Conservation (phyloP, 53 echinoderm and acorn worm genomes). For the Holothuria scabra region DNA sequence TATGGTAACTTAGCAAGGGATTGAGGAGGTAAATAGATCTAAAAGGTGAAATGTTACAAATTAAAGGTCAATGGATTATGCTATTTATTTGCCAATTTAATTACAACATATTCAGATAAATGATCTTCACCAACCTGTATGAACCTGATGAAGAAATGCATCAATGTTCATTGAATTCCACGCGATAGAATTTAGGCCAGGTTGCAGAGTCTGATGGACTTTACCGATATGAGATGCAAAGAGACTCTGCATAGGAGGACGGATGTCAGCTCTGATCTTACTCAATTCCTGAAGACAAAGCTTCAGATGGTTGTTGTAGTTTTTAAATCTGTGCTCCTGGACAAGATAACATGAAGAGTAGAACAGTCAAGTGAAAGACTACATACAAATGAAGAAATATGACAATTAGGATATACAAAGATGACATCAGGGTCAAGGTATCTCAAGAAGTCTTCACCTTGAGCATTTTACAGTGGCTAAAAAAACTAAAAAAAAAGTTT, state of each 20-base stretch:
- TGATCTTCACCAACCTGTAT: slow-evolving; percentile 63
- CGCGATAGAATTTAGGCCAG: slow-evolving; percentile 85
- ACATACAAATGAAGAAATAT: not conserved
- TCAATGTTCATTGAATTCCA: slow-evolving; percentile 99
- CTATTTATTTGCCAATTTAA: too few relatives aligned
- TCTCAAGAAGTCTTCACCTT: too few relatives aligned
- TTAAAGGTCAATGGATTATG: too few relatives aligned
- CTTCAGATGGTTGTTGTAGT: slow-evolving; percentile 91
- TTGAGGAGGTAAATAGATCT: too few relatives aligned
- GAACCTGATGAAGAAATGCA: slow-evolving; percentile 98
- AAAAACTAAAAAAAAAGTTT: too few relatives aligned
- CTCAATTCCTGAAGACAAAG: slow-evolving; percentile 87
- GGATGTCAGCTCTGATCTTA: slow-evolving; percentile 70
- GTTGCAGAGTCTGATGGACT: slow-evolving; percentile 88
- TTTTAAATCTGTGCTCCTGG: slow-evolving; percentile 96
- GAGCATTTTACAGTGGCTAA: too few relatives aligned
- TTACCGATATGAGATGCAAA: slow-evolving; percentile 81
- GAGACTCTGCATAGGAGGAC: slow-evolving; percentile 78
- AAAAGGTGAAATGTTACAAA: too few relatives aligned
- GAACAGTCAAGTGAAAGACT: not conserved
- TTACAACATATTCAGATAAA: too few relatives aligned
- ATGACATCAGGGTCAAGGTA: too few relatives aligned
- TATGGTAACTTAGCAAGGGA: too few relatives aligned
- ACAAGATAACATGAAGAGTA: not conserved
- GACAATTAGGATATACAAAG: too few relatives aligned